phyloP scores from a whole-genome alignment of 2,797 vertebrate genomes.

The Epinephelus awoara region DNA sequence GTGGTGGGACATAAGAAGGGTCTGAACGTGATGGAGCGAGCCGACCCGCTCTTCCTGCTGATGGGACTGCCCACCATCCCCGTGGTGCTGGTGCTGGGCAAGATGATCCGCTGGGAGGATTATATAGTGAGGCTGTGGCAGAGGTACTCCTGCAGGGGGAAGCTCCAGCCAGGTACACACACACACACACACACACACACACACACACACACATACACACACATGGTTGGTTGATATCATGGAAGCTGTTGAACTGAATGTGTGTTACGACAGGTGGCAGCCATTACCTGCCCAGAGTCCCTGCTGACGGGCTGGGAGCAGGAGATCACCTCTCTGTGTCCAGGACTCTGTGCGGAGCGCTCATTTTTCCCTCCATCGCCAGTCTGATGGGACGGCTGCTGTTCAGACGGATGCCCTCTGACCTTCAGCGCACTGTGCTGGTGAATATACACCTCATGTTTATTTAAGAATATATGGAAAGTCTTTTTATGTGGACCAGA shows the following conservation, averaged over 20 bases:
- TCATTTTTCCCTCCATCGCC: conserved; percentile 87
- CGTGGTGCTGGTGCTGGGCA: conserved; percentile 85
- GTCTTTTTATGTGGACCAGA: too few relatives aligned
- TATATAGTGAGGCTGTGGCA: conserved; percentile 85
- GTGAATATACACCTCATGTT: conserved; percentile 59
- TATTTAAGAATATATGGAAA: too few relatives aligned
- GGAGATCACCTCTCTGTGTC: conserved; percentile 85
- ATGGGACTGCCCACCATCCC: conserved; percentile 88
- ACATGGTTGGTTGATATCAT: too few relatives aligned
- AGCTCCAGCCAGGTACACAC: conserved; percentile 66
- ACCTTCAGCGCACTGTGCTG: conserved; percentile 86
- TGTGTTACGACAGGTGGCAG: conserved; percentile 59
- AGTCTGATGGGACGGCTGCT: conserved; percentile 84
- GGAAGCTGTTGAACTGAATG: background rate
- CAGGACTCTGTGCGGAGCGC: conserved; percentile 87
- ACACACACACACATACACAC: too few relatives aligned
- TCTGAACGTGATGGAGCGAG: conserved; percentile 85
- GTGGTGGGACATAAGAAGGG: conserved; percentile 89
- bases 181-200: background rate
- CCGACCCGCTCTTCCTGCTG: conserved; percentile 86
- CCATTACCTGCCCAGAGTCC: conserved; percentile 68
- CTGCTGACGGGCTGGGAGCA: conserved; percentile 63
- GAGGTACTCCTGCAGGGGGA: conserved; percentile 74
- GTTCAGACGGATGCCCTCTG: conserved; percentile 80
- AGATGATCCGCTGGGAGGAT: conserved; percentile 89